These are phyloP conservation scores for Carduelis carduelis DNA, from an alignment of 2,797 vertebrate genomes.

Conservation along the genomic window DNA sequence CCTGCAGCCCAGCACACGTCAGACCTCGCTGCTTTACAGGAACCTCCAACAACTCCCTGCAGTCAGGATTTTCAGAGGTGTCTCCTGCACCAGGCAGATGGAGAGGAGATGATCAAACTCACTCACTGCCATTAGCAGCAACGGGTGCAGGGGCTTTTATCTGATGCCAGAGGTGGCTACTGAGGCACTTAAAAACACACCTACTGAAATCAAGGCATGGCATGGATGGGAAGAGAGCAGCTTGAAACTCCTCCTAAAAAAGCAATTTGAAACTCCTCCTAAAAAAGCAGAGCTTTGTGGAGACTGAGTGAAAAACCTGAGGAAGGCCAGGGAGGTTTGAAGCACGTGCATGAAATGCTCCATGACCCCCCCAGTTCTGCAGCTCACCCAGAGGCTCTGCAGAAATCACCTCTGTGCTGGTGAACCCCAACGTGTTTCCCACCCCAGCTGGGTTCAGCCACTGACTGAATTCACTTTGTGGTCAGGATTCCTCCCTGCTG, in stretches of 20 bases:
- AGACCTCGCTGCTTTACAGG: neutral
- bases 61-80: neutral
- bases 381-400: neutral
- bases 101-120: neutral
- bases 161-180: neutral
- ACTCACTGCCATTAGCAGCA: neutral
- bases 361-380: neutral
- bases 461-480: neutral
- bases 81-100: neutral
- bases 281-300: neutral
- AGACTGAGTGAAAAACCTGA: neutral
- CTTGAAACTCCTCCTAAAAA: neutral
- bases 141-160: neutral
- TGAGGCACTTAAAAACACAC: neutral
- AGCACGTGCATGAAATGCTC: neutral
- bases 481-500: neutral
- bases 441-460: neutral
- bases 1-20: neutral
- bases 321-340: neutral
- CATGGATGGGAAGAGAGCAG: neutral
- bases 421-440: neutral
- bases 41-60: neutral
- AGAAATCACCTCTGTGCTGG: neutral
- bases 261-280: neutral
- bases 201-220: neutral